Evolutionary conservation across 2,888 invertebrate species (phyloP).

Genomic region (Platycheirus rosarum): DNA sequence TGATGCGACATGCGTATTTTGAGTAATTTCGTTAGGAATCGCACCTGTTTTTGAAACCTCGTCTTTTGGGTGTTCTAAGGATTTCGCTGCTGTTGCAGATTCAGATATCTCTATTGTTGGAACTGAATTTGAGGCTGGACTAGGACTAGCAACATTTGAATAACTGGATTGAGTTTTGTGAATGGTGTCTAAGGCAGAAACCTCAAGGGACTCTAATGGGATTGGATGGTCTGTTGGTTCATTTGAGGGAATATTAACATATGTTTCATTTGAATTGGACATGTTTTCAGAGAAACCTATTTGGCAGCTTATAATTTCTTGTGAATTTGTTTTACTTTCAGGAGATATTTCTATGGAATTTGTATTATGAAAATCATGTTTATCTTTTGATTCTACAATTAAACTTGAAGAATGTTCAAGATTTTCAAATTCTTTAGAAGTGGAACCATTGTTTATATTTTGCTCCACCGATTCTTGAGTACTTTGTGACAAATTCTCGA

Average conservation of each 20-base stretch:
- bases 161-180: no score
- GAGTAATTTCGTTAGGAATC: background rate
- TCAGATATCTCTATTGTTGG: no score
- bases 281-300: background rate
- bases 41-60: background rate
- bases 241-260: background rate
- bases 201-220: no score
- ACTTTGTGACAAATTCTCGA: background rate
- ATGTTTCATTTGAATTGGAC: background rate
- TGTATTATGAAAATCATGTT: background rate
- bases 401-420: background rate
- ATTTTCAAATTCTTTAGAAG: background rate
- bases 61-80: no score
- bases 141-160: no score
- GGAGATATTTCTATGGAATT: background rate
- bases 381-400: background rate
- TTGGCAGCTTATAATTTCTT: background rate
- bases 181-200: no score
- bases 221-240: background rate
- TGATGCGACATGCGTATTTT: background rate
- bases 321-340: background rate
- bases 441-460: slow-evolving; percentile 41
- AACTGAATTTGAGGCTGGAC: no score
- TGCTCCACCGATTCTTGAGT: background rate
- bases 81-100: no score